Evolutionary conservation across 2,113 vertebrate species (phyloP).

Genomic region (Sander lucioperca): DNA sequence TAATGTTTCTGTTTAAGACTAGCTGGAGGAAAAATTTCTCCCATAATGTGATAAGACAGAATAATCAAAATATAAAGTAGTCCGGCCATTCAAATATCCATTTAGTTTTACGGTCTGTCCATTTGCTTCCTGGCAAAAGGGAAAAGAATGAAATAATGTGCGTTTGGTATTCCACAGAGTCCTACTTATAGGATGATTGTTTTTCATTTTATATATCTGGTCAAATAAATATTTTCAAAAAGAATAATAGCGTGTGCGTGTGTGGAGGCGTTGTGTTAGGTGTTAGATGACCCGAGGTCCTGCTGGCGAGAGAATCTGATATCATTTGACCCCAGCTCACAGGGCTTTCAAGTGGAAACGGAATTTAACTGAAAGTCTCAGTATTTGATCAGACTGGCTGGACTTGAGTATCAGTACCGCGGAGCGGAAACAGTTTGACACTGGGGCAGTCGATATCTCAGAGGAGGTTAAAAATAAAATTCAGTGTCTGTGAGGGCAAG

Average conservation of each 20-base stretch:
- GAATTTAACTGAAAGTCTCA: conserved; percentile 47
- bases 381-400: conserved; percentile 46
- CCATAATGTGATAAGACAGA: not conserved
- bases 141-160: not conserved
- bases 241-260: not conserved
- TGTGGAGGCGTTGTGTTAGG: conserved; percentile 23
- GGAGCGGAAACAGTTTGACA: conserved; percentile 49
- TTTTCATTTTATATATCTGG: not conserved
- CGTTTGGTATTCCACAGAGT: not conserved
- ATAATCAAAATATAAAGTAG: not conserved
- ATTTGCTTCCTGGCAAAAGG: not conserved
- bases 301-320: conserved; percentile 39
- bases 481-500: conserved; percentile 33
- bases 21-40: conserved; percentile 1
- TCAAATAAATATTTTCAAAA: conserved; percentile 2
- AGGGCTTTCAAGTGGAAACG: conserved; percentile 54
- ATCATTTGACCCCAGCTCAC: conserved; percentile 48
- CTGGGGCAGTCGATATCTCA: conserved; percentile 41
- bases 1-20: conserved; percentile 6
- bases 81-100: not conserved
- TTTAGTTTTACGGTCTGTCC: not conserved
- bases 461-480: conserved; percentile 46
- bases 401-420: conserved; percentile 33
- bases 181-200: not conserved
- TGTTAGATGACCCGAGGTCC: conserved; percentile 41